phyloP scores from a whole-genome alignment of 2,113 vertebrate species.

The Xyrauchen texanus region DNA sequence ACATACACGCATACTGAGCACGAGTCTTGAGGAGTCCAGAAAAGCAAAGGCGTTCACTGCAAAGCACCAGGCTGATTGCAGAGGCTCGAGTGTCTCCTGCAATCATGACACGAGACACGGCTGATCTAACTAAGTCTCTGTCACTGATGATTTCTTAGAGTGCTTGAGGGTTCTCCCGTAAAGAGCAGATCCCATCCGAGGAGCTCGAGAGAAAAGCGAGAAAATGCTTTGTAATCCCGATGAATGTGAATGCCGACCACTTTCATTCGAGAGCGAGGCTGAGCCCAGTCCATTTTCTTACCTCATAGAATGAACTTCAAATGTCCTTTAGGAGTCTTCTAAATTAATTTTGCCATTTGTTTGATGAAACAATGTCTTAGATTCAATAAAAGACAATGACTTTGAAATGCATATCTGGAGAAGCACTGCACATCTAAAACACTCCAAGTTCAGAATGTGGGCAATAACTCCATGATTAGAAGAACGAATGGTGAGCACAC shows the following conservation, averaged over 20 bases:
- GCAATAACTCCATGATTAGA: constrained; percentile 36
- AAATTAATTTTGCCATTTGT: background rate
- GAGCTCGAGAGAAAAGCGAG: constrained; percentile 2
- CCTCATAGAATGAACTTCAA: constrained; percentile 15
- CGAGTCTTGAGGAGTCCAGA: background rate
- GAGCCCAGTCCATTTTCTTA: constrained; percentile 16
- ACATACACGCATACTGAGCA: background rate
- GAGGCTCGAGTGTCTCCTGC: constrained; percentile 38
- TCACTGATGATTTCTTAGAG: constrained; percentile 49
- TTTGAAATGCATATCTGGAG: background rate
- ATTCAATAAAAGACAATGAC: constrained; percentile 21
- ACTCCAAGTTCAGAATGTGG: constrained; percentile 2
- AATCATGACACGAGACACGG: constrained; percentile 39
- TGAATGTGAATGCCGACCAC: constrained; percentile 7
- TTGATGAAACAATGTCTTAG: background rate
- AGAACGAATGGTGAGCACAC: background rate
- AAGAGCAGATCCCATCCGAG: constrained; percentile 36
- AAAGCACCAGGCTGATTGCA: constrained; percentile 47
- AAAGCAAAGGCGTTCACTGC: constrained; percentile 24
- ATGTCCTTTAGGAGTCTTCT: background rate
- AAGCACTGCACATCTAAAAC: no score
- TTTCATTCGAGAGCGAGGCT: constrained; percentile 19
- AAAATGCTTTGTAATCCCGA: constrained; percentile 28
- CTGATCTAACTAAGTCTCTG: constrained; percentile 48
- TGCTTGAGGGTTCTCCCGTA: constrained; percentile 24